These are phyloP conservation scores for Tipula confusa DNA, from an alignment of 2,888 invertebrate species.

Conservation along the genomic window DNA sequence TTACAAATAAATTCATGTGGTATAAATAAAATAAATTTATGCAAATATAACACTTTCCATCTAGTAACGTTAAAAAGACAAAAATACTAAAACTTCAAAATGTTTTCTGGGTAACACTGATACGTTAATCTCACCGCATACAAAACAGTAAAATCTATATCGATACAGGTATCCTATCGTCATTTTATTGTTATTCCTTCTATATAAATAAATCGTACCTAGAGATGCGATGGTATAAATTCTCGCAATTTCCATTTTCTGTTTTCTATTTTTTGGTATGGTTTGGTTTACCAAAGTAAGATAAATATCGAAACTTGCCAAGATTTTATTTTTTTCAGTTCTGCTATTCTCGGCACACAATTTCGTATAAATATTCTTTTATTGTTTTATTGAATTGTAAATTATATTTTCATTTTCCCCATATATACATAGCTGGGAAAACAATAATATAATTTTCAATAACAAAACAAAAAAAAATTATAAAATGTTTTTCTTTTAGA, in stretches of 20 bases:
- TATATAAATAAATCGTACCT: background rate
- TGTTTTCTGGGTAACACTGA: too few species aligned
- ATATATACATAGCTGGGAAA: background rate
- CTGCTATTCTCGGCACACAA: background rate
- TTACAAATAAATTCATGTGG: too few species aligned
- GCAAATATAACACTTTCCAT: too few species aligned
- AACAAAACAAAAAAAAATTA: background rate
- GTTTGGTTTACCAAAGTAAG: background rate
- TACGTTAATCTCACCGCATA: too few species aligned
- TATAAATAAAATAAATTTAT: too few species aligned
- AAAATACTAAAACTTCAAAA: too few species aligned
- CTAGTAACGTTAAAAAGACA: too few species aligned
- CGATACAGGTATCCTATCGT: too few species aligned
- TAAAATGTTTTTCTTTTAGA: background rate
- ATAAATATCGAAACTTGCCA: background rate
- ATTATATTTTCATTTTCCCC: slow-evolving; percentile 5
- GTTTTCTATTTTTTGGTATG: background rate
- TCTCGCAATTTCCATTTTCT: background rate
- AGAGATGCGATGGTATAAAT: background rate
- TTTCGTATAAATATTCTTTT: background rate
- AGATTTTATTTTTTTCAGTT: background rate
- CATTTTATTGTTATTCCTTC: background rate
- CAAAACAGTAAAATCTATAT: too few species aligned
- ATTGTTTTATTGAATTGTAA: slow-evolving; percentile 16
- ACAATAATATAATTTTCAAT: background rate